Evolutionary conservation across 1,140 invertebrate species (phyloP).

Genomic region (Diplogasteroides magnus): DNA sequence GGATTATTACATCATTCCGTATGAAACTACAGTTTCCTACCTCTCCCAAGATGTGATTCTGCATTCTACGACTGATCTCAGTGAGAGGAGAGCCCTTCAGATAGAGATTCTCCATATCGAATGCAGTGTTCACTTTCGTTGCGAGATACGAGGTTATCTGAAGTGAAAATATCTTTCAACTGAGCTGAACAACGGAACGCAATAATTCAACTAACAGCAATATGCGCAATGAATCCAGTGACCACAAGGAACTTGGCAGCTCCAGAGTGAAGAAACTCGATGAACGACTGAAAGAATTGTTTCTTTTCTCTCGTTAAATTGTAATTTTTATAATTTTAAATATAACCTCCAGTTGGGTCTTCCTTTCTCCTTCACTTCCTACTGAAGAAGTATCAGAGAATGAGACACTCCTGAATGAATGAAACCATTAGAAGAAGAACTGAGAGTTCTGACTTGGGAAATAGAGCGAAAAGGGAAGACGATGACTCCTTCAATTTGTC

Average conservation of each 20-base stretch:
- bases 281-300: slow-evolving; percentile 8
- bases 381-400: too few species aligned
- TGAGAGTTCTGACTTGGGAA: neutral
- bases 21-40: slow-evolving; percentile 20
- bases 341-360: neutral
- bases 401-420: too few species aligned
- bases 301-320: neutral
- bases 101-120: slow-evolving; percentile 52
- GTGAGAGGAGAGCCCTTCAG: slow-evolving; percentile 44
- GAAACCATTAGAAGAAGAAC: too few species aligned
- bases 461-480: neutral
- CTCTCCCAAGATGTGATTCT: slow-evolving; percentile 8
- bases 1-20: slow-evolving; percentile 3
- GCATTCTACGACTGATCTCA: slow-evolving; percentile 48
- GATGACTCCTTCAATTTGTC: neutral
- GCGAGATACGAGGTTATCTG: slow-evolving; percentile 39
- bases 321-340: neutral
- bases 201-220: slow-evolving; percentile 18
- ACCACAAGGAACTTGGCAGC: slow-evolving; percentile 17
- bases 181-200: neutral
- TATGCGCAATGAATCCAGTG: slow-evolving; percentile 21
- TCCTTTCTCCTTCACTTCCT: neutral
- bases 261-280: slow-evolving; percentile 23
- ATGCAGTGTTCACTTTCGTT: slow-evolving; percentile 48
- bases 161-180: slow-evolving; percentile 1